Base-by-base conservation (phyloP, 2,797 vertebrate species). In the Stomatorhinus walkeri region DNA sequence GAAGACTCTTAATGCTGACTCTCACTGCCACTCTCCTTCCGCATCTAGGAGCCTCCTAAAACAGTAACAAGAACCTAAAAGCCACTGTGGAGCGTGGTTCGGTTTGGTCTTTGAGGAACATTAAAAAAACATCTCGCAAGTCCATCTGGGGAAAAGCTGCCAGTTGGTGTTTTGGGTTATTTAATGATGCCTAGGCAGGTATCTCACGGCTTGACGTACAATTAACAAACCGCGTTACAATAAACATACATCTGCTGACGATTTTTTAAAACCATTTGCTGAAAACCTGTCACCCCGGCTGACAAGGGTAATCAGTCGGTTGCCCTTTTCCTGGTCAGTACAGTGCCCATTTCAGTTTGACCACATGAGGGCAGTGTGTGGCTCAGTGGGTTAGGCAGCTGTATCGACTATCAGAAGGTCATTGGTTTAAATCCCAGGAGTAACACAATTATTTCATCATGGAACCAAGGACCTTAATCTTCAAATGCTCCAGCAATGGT, bases 1-100 rank as follows among this genome's bases (percentile, higher is more conserved):
- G 89, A 89, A 88, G 88, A 90, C 90, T 90, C 90, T 89, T 90
- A 14, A 6, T 46, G 86, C 36, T 46, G 28, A n/a, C 24, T 16
- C 7, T 22, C 51, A 40, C 49, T n/a, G n/a, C 9, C 1, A 8
- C 10, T n/a, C 6, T 83, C 79, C 12, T 10, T 56, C 51, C 2
- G 28, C 1, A 4, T 54, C 24, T 14, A 2, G 2, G 0, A 2
- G 40, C 52, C 14, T 28, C 22, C 28, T n/a, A 32, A 4, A 64
- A 43, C 49, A 22, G 83, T 81, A 32, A 61, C 51, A 28, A 16
- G 43, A 49, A 43, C 32, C 64, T 52, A 7, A 52, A 22, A 64
- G 40, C 2, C 3, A 84, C 10, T 4, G 4, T 40, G 72, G 72
- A 40, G 6, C 46, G 8, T 48, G 32, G 12, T 36, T 76, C 4